Base-by-base conservation (phyloP, 2,888 invertebrate genomes). In the Epiperipatus broadwayi region DNA sequence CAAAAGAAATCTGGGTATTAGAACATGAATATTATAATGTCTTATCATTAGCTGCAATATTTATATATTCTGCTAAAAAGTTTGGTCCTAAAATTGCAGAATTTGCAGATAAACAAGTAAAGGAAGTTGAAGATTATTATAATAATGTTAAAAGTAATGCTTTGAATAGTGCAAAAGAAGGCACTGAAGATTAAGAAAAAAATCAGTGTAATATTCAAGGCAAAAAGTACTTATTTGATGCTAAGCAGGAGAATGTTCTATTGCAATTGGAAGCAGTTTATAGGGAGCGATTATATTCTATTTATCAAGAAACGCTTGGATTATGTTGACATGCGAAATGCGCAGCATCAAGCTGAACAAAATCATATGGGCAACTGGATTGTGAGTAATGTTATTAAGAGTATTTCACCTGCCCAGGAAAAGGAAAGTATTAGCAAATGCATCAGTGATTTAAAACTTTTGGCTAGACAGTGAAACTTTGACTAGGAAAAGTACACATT, bases 351-450 rank as follows among this genome's bases (percentile, higher is more conserved):
- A 49, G 69, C 93, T 44, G 69, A 78, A 49, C 91, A 93, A 62
- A 81, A 77, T 59, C 79, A 91, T 61, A 77, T 93, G 78, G 83
- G 85, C 19, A 75, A 81, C 60, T 95, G 87, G 81, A 78, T 95
- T 45, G 76, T 87, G 12, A 60, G 64, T 49, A 78, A 69, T 53
- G 95, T 95, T 5, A 67, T 54, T 20, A 72, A 77, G 52, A 74
- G 85, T 43, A 81, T 93, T 57, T 84, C 87, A n/a, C 76, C 87
- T 1, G 78, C 85, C 54, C 84, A 87, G 64, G 60, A 58, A 43
- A 35, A n/a, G n/a, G n/a, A n/a, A n/a, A n/a, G n/a, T n/a, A n/a
- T n/a, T n/a, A n/a, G n/a, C n/a, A n/a, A n/a, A n/a, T n/a, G n/a
- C n/a, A n/a, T n/a, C n/a, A n/a, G n/a, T n/a, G n/a, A n/a, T n/a